Evolutionary conservation across 2,113 vertebrate species (phyloP).

Genomic region (Lanius ludovicianus): DNA sequence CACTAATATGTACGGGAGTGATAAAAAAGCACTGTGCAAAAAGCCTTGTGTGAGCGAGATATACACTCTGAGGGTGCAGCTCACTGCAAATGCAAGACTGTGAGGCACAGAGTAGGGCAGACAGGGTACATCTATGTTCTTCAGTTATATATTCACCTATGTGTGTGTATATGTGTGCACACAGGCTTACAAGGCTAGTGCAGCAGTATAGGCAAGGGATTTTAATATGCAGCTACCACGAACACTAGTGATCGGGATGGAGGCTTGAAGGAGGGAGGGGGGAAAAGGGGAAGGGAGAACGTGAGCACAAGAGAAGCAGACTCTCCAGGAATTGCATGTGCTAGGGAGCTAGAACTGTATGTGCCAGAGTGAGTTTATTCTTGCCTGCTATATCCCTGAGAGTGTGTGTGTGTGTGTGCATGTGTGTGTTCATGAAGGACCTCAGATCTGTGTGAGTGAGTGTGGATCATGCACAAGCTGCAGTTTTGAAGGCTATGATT

Average conservation of each 20-base stretch:
- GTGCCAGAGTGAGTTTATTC: constrained; percentile 21
- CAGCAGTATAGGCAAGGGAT: not conserved
- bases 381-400: not conserved
- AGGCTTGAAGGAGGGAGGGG: not conserved
- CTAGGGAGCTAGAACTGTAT: not conserved
- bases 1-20: not conserved
- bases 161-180: not conserved
- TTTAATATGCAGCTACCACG: not conserved
- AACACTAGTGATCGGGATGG: not conserved
- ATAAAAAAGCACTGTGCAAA: not conserved
- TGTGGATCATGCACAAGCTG: not conserved
- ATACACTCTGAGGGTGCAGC: not conserved
- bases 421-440: not conserved
- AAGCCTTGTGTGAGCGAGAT: not conserved
- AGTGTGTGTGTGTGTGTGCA: not conserved
- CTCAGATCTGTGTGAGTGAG: not conserved
- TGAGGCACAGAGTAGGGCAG: not conserved
- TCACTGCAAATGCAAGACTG: rapidly evolving
- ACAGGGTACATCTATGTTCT: not conserved
- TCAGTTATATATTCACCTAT: not conserved
- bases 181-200: not conserved
- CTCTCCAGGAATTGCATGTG: constrained; percentile 38
- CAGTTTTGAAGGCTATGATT: not conserved
- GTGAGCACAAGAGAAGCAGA: not conserved
- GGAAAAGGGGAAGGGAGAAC: not conserved